Evolutionary conservation across 2,113 vertebrate species (phyloP).

Genomic region (Sminthopsis crassicaudata): DNA sequence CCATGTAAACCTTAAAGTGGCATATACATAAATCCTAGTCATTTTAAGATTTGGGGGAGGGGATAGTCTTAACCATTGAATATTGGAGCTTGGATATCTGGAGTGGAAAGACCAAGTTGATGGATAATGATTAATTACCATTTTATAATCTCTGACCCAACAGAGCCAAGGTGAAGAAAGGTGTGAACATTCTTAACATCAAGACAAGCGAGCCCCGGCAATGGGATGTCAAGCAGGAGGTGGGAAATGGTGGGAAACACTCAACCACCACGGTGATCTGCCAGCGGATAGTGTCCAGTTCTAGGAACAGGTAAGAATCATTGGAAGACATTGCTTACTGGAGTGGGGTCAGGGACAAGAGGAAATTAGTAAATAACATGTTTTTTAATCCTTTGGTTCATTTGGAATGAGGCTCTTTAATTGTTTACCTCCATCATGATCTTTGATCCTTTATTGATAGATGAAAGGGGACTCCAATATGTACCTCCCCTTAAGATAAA

Average conservation of each 20-base stretch:
- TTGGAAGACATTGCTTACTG: background rate
- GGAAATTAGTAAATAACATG: too few relatives aligned
- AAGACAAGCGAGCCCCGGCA: constrained; percentile 81
- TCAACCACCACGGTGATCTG: constrained; percentile 80
- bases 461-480: background rate
- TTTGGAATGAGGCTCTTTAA: background rate
- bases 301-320: constrained; percentile 81
- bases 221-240: constrained; percentile 85
- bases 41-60: background rate
- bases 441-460: background rate
- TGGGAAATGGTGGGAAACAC: constrained; percentile 84
- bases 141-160: constrained; percentile 5
- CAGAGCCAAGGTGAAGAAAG: constrained; percentile 90
- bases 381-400: background rate
- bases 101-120: background rate
- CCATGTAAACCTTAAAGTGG: background rate
- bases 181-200: constrained; percentile 82
- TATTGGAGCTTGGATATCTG: background rate
- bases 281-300: constrained; percentile 78
- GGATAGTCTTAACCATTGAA: background rate
- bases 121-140: constrained; percentile 22
- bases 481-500: background rate
- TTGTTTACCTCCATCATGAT: background rate
- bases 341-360: background rate
- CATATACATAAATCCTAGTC: background rate